Percentiles rank a stretch among this genome's conserved stretches.
phyloP scores from a whole-genome alignment of 2,113 vertebrate species.

The Myrmecophaga tridactyla region DNA sequence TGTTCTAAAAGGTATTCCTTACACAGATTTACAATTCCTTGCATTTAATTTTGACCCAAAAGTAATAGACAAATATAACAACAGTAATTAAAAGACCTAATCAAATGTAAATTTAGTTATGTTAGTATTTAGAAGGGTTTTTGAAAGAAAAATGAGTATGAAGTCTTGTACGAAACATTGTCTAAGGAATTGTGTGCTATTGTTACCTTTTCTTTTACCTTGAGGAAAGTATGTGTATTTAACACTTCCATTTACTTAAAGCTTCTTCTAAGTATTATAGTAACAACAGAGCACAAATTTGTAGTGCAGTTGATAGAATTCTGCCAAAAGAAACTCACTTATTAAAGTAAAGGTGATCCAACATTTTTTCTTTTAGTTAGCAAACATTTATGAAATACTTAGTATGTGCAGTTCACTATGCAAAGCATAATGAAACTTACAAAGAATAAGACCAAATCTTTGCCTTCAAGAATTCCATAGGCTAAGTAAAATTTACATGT shows the following conservation, averaged over 20 bases:
- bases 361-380: background rate
- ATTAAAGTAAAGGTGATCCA: background rate
- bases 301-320: background rate
- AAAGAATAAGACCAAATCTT: background rate
- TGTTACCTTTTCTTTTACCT: background rate
- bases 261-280: background rate
- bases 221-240: background rate
- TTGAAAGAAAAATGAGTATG: background rate
- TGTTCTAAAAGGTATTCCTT: background rate
- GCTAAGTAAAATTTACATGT: conserved; percentile 11
- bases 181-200: background rate
- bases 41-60: background rate
- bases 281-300: background rate
- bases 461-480: background rate
- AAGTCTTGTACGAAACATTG: background rate
- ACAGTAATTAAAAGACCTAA: background rate
- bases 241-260: background rate
- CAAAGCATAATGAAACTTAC: background rate
- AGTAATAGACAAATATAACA: conserved; percentile 19
- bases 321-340: background rate
- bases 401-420: background rate
- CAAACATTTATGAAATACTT: background rate
- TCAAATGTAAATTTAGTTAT: conserved; percentile 30
- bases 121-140: conserved; percentile 28
- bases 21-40: background rate